Evolutionary conservation across 2,113 vertebrate species (phyloP).

Genomic region (Camelus dromedarius): DNA sequence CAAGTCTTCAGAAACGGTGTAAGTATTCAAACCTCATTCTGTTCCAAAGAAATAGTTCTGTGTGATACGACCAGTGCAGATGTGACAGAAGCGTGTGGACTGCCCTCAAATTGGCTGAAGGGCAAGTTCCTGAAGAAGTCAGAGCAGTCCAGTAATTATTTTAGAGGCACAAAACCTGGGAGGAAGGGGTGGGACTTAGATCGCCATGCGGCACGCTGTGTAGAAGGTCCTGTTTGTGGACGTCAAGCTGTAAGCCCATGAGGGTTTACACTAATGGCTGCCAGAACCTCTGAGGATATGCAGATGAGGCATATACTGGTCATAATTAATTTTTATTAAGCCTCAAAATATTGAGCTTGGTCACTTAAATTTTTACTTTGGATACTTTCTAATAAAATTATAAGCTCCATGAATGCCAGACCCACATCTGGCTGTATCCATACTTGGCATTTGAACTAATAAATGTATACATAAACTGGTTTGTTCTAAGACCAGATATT

Average conservation of each 20-base stretch:
- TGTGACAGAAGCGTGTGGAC: neutral
- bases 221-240: neutral
- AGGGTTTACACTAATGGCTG: neutral
- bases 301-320: neutral
- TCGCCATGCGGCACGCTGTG: neutral
- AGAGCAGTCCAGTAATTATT: neutral
- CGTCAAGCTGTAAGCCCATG: neutral
- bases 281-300: neutral
- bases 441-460: neutral
- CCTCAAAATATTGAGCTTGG: constrained; percentile 6
- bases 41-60: neutral
- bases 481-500: neutral
- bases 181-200: neutral
- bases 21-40: constrained; percentile 82
- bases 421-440: neutral
- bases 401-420: neutral
- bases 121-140: neutral
- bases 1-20: constrained; percentile 95
- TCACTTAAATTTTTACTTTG: constrained; percentile 22
- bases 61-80: neutral
- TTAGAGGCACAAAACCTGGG: neutral
- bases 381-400: constrained; percentile 19
- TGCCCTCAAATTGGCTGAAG: neutral
- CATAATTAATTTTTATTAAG: constrained; percentile 4
- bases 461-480: neutral